Conservation (phyloP, 2,888 invertebrate genomes). For the Mermis nigrescens region DNA sequence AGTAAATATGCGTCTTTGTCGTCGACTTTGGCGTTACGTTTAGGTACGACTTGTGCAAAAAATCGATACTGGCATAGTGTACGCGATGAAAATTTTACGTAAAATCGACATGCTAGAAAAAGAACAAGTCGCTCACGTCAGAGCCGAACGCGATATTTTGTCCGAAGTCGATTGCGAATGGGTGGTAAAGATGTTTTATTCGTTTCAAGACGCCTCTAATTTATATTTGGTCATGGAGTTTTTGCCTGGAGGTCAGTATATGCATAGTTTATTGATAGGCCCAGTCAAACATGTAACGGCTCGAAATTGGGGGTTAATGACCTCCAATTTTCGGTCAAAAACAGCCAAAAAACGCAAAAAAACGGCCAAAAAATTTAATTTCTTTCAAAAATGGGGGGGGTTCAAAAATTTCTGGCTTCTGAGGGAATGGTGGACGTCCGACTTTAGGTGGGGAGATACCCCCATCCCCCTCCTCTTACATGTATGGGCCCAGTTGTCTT, state of each 20-base stretch:
- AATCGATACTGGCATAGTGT: slow-evolving; percentile 96
- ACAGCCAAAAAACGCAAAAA: too few species aligned
- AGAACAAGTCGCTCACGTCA: slow-evolving; percentile 54
- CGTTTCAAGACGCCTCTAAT: slow-evolving; percentile 92
- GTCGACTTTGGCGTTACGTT: background rate
- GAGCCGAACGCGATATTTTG: slow-evolving; percentile 90
- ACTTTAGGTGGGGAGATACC: too few species aligned
- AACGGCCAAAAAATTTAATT: too few species aligned
- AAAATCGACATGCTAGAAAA: slow-evolving; percentile 98
- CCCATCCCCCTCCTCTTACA: too few species aligned
- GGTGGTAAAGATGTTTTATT: slow-evolving; percentile 99
- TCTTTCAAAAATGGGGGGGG: too few species aligned
- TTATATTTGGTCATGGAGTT: slow-evolving; percentile 99
- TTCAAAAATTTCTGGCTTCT: too few species aligned
- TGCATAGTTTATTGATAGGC: too few species aligned
- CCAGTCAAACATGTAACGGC: too few species aligned
- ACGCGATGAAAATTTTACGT: slow-evolving; percentile 97
- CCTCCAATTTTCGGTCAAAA: too few species aligned
- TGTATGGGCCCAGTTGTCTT: too few species aligned
- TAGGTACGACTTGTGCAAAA: slow-evolving; percentile 90
- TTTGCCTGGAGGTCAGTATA: slow-evolving; percentile 84
- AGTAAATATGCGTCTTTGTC: background rate
- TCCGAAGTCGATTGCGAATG: slow-evolving; percentile 99
- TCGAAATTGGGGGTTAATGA: too few species aligned
- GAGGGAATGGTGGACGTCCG: too few species aligned